phyloP scores from a whole-genome alignment of 2,797 vertebrate genomes.

The Poecilia velifera region DNA sequence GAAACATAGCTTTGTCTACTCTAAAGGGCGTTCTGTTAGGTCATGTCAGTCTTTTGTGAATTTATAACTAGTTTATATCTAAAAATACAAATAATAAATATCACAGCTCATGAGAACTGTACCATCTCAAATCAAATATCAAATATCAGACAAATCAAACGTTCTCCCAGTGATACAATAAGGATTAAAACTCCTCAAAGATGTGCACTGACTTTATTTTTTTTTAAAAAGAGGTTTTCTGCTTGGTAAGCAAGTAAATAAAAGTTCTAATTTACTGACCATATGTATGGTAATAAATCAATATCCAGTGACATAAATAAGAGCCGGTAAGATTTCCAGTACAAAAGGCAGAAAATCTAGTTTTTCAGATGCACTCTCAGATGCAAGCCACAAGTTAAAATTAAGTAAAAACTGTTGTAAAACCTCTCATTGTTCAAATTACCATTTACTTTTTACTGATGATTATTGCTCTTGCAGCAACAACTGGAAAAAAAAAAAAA shows the following conservation, averaged over 20 bases:
- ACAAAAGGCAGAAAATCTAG: not conserved
- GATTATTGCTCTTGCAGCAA: constrained; percentile 33
- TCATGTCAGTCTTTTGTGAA: not conserved
- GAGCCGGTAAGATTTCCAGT: not conserved
- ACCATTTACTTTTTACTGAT: constrained; percentile 38
- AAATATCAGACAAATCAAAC: not conserved
- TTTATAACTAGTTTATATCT: not conserved
- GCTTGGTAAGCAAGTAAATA: not conserved
- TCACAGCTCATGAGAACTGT: not conserved
- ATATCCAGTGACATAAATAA: not conserved
- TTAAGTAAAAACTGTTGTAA: constrained; percentile 19
- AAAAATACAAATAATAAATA: not conserved
- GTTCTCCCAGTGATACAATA: not conserved
- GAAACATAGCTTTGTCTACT: not conserved
- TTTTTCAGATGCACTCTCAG: constrained; percentile 10
- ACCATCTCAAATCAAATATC: not conserved
- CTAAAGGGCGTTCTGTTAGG: not conserved
- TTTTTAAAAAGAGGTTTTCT: not conserved
- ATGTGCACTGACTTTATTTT: not conserved
- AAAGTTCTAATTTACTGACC: not conserved
- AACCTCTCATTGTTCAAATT: constrained; percentile 37
- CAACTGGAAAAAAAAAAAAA: constrained; percentile 17
- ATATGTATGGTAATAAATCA: not conserved
- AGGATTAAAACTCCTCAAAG: not conserved
- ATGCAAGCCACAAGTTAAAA: constrained; percentile 13